Conservation (phyloP, 2,888 invertebrate species). For the Tiphia femorata region DNA sequence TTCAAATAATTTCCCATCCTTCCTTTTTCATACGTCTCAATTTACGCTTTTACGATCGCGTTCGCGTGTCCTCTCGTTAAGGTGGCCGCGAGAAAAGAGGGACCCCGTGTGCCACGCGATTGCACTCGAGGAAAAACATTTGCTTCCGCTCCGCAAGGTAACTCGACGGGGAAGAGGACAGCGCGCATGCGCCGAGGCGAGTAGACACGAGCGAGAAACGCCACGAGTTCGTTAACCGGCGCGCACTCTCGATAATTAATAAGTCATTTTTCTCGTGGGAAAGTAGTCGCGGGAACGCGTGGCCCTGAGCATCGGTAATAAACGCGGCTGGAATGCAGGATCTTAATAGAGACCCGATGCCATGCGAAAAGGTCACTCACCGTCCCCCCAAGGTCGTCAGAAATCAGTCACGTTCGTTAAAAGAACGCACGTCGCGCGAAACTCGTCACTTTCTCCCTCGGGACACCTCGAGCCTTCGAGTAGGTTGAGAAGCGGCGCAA, state of each 20-base stretch:
- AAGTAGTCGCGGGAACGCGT: conserved; percentile 15
- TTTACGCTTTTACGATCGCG: too few relatives aligned
- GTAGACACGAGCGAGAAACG: not conserved
- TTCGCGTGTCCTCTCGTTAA: too few relatives aligned
- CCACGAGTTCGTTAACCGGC: conserved; percentile 21
- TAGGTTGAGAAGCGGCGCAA: not conserved
- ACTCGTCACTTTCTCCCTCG: not conserved
- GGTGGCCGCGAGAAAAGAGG: too few relatives aligned
- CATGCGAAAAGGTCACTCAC: conserved; percentile 60
- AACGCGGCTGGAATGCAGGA: not conserved
- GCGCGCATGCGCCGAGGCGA: conserved; percentile 1
- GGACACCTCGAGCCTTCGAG: too few relatives aligned
- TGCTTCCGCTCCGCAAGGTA: not conserved
- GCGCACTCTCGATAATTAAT: conserved; percentile 31
- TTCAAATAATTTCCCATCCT: too few relatives aligned
- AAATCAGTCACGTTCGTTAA: conserved; percentile 14
- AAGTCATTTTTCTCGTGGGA: conserved; percentile 59
- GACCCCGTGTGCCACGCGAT: too few relatives aligned
- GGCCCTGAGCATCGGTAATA: not conserved
- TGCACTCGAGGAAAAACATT: not conserved
- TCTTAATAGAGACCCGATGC: conserved; percentile 10
- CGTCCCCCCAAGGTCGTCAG: conserved; percentile 55
- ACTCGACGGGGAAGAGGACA: not conserved
- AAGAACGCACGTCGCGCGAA: not conserved
- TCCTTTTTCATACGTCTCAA: too few relatives aligned